phyloP scores from a whole-genome alignment of 2,888 invertebrate genomes.

The Dichetophora obliterata region DNA sequence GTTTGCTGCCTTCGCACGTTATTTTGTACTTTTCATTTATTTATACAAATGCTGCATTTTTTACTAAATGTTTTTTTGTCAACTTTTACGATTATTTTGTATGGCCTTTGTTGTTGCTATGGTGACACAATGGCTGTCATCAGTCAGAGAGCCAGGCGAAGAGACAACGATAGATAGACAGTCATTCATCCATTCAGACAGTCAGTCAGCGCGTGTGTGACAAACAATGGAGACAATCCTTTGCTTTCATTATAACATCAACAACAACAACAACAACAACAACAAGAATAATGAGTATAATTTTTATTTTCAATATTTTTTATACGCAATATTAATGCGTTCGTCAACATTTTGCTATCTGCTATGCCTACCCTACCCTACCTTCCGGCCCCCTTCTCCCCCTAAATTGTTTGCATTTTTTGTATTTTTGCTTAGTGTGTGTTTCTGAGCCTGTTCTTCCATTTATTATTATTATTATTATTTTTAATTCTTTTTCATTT shows the following conservation, averaged over 20 bases:
- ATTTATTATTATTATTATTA: background rate
- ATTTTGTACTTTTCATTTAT: constrained; percentile 5
- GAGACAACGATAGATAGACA: background rate
- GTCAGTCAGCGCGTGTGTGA: constrained; percentile 5
- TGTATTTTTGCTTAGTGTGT: background rate
- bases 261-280: background rate
- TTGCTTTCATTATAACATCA: background rate
- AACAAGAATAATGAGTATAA: too few relatives aligned
- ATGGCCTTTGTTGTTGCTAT: background rate
- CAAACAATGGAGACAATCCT: background rate
- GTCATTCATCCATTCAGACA: background rate
- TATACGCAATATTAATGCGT: too few relatives aligned
- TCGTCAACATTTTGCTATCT: background rate
- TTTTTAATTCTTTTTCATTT: background rate
- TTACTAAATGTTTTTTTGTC: background rate
- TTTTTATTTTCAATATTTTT: too few relatives aligned
- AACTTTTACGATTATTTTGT: too few relatives aligned
- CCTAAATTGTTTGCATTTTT: background rate
- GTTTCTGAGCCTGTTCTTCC: background rate
- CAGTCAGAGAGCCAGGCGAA: background rate
- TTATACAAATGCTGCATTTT: background rate
- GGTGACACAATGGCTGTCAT: background rate
- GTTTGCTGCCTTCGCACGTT: background rate
- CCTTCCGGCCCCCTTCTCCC: background rate
- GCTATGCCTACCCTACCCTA: too few relatives aligned